Percentiles rank a stretch among this genome's conserved stretches.
phyloP scores from a whole-genome alignment of 2,113 vertebrate species.

The Mastomys coucha region DNA sequence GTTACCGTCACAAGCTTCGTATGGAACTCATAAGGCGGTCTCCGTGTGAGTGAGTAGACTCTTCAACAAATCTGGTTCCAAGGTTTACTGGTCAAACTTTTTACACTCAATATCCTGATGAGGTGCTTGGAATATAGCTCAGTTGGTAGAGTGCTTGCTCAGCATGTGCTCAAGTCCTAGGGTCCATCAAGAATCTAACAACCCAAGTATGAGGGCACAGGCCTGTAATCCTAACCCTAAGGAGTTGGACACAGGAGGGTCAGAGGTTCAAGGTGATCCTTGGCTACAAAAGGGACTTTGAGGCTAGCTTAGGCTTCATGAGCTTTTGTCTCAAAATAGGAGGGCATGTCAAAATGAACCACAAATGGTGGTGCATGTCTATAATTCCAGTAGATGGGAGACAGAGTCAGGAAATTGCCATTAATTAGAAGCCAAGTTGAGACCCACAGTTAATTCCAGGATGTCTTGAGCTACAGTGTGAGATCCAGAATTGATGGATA shows the following conservation, averaged over 20 bases:
- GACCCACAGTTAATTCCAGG: neutral
- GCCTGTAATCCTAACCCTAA: neutral
- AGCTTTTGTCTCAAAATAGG: neutral
- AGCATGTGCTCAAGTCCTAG: neutral
- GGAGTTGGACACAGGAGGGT: too few species aligned
- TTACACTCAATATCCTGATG: slow-evolving; percentile 22
- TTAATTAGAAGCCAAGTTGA: neutral
- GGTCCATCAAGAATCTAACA: neutral
- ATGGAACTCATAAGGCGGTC: slow-evolving; percentile 24
- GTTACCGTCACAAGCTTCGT: slow-evolving; percentile 46
- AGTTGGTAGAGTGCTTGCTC: neutral
- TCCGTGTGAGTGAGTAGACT: neutral
- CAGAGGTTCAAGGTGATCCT: neutral
- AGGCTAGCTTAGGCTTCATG: neutral
- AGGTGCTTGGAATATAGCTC: neutral
- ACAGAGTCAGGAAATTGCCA: neutral
- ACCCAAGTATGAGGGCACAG: too few species aligned
- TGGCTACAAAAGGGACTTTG: neutral
- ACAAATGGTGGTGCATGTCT: neutral
- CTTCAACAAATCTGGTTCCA: neutral
- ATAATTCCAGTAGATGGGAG: neutral
- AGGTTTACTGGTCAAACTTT: slow-evolving; percentile 12
- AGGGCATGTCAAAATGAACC: neutral
- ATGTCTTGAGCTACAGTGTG: neutral
- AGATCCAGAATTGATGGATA: neutral